Conservation (phyloP, 2,888 invertebrate species). For the Agriotes lineatus region DNA sequence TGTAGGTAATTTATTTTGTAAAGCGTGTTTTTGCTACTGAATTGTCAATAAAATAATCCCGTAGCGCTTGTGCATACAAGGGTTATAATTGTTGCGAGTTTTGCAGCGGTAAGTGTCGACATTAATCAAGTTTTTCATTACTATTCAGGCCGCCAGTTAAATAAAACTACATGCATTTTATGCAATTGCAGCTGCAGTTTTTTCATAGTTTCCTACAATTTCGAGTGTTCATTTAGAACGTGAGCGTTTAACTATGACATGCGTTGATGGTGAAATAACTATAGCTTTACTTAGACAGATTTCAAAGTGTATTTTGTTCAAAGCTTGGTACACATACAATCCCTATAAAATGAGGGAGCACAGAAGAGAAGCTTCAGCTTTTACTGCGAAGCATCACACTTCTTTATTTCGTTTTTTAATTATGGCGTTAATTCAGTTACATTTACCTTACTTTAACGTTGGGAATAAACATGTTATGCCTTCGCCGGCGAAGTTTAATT, state of each 20-base stretch:
- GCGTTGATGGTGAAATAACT: constrained; percentile 21
- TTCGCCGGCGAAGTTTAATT: constrained; percentile 38
- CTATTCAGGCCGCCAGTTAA: constrained; percentile 37
- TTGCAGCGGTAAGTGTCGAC: constrained; percentile 34
- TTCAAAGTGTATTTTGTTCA: constrained; percentile 9
- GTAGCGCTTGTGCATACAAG: constrained; percentile 32
- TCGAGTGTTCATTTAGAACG: constrained; percentile 17
- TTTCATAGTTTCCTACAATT: constrained; percentile 36
- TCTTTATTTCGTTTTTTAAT: constrained; percentile 29
- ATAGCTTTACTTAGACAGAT: neutral
- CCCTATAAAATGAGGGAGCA: neutral
- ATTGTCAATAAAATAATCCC: constrained; percentile 41
- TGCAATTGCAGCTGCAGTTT: constrained; percentile 23
- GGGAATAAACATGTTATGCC: constrained; percentile 34
- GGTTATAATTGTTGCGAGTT: constrained; percentile 37
- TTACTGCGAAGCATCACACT: neutral
- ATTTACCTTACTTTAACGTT: constrained; percentile 27
- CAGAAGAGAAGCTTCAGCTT: neutral
- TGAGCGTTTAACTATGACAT: constrained; percentile 24
- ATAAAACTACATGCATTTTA: constrained; percentile 35
- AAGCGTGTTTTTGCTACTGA: constrained; percentile 37
- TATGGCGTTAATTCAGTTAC: constrained; percentile 35
- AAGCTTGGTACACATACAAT: constrained; percentile 10
- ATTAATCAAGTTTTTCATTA: constrained; percentile 46
- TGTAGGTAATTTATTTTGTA: constrained; percentile 41